Percentiles rank a stretch among this genome's conserved stretches.
phyloP scores from a whole-genome alignment of 2,888 invertebrate species.

The Xestia xanthographa region DNA sequence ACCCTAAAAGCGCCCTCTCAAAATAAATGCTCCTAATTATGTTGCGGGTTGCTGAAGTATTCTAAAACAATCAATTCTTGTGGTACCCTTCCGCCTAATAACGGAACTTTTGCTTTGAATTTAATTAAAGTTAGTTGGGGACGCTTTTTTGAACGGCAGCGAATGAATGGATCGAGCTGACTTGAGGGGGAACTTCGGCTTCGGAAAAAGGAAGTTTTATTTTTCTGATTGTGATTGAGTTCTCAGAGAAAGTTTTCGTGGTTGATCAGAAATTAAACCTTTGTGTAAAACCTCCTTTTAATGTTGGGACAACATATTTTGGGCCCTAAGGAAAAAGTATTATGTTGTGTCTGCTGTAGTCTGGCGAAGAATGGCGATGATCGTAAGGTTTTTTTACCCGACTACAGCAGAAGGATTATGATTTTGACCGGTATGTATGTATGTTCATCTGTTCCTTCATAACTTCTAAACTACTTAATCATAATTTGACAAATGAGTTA shows the following conservation, averaged over 20 bases:
- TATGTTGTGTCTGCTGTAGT: background rate
- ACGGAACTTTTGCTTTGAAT: constrained; percentile 58
- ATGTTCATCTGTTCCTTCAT: too few species aligned
- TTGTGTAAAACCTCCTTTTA: background rate
- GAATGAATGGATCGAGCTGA: constrained; percentile 27
- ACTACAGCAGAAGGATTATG: too few species aligned
- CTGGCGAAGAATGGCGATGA: background rate
- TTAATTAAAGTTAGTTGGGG: constrained; percentile 60
- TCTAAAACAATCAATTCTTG: constrained; percentile 40
- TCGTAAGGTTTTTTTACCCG: background rate
- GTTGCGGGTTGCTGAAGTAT: constrained; percentile 35
- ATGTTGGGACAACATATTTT: background rate
- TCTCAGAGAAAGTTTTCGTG: constrained; percentile 5
- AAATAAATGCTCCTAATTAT: constrained; percentile 36
- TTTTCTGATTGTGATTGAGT: constrained; percentile 29
- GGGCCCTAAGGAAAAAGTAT: background rate
- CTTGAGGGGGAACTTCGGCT: constrained; percentile 3
- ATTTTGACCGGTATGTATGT: too few species aligned
- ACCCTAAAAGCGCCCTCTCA: constrained; percentile 5
- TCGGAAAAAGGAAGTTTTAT: constrained; percentile 12
- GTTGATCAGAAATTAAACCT: constrained; percentile 13
- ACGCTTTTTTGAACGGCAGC: constrained; percentile 39
- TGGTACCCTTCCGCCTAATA: constrained; percentile 31
- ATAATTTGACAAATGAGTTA: too few species aligned
- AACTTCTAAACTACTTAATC: too few species aligned